Percentiles rank a stretch among this genome's conserved stretches.
Conservation (phyloP, 2,113 vertebrate genomes). For the Apaloderma vittatum region DNA sequence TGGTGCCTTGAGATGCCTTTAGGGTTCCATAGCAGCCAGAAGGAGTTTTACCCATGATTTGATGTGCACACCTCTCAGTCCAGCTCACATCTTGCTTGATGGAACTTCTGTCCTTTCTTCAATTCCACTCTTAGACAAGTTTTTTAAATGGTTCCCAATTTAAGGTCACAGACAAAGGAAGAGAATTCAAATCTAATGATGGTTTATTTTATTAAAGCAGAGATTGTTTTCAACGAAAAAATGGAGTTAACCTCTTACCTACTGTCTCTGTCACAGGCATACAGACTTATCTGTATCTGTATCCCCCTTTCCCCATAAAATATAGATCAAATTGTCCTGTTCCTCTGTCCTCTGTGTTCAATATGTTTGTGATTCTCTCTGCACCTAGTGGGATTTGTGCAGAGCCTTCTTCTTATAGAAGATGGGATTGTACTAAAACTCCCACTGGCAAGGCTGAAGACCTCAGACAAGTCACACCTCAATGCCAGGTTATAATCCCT, state of each 20-base stretch:
- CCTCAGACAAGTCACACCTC: neutral
- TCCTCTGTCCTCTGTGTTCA: neutral
- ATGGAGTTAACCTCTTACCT: neutral
- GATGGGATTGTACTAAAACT: neutral
- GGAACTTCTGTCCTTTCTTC: neutral
- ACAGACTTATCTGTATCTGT: neutral
- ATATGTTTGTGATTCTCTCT: neutral
- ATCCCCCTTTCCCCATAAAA: neutral
- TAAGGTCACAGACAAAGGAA: neutral
- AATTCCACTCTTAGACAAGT: neutral
- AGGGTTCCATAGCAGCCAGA: neutral
- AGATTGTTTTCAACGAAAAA: neutral
- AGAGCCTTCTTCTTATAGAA: neutral
- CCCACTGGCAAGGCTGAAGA: neutral
- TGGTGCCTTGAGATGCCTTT: neutral
- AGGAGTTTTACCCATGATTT: neutral
- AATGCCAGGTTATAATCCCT: neutral
- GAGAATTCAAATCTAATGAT: neutral
- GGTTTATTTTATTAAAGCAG: neutral
- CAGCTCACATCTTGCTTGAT: fast-evolving
- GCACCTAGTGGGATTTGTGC: neutral
- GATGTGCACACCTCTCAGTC: neutral
- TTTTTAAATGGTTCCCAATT: neutral
- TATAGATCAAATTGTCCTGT: neutral
- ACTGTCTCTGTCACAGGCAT: neutral